Evolutionary conservation across 2,113 vertebrate species (phyloP), one percentile per base, ranked within the genome.

Genomic region (Heteronetta atricapilla): DNA sequence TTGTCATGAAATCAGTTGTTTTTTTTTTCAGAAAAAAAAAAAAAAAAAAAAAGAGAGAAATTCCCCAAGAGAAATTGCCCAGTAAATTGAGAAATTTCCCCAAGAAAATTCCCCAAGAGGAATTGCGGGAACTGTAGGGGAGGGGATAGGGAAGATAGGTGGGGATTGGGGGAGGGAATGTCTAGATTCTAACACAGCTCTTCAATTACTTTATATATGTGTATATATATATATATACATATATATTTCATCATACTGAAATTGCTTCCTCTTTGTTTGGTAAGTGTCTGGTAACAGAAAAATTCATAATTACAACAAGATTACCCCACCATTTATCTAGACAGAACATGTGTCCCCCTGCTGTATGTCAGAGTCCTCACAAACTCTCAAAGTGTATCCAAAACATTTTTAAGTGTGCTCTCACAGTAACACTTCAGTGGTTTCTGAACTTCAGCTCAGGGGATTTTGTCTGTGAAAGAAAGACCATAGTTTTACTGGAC

Each of bases 181-280:
- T 89, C 81, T 90, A 52, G 26, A 31, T 88, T 56, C 78, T 93
- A 79, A 96, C 36, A 80, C 38, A 92, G 36, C 62, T 91, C 67
- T 96, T 95, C 58, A 80, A 20, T 89, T 88, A 93, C 90, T 95
- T 81, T 18, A 18, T 46, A 46, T 46, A n/a, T n/a, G n/a, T n/a
- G n/a, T n/a, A n/a, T n/a, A n/a, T n/a, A 18, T 46, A 46, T 46
- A 19, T 46, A 46, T 46, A 8, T 46, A 46, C 19, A 20, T 20
- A 4, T 48, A 40, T 40, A 40, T 40, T 11, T 21, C 11, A 20
- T 46, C 22, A 50, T 25, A 52, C 50, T 25, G 50, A 11, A 79
- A 63, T 82, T 64, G 18, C 59, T 78, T 89, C 8, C 58, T 92
- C 58, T 56, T 52, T 88, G 90, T 66, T 62, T 95, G 72, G 40